phyloP scores from a whole-genome alignment of 2,113 vertebrate genomes.

The Chelonoidis abingdonii region DNA sequence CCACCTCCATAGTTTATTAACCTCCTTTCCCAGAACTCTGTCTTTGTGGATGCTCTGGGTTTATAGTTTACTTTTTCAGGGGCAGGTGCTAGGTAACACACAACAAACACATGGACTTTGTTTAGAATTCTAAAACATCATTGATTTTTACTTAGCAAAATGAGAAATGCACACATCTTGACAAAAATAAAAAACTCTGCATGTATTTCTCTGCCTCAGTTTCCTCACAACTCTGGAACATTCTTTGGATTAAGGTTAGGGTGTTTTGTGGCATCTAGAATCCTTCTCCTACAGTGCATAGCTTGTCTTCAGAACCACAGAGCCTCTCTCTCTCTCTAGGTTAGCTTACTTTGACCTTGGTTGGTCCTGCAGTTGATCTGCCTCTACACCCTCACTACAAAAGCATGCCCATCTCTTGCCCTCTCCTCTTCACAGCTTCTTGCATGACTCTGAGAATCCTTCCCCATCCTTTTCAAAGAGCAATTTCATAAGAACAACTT shows the following conservation, averaged over 20 bases:
- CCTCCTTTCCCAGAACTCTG: too few relatives aligned
- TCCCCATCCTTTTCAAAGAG: neutral
- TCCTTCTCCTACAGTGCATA: neutral
- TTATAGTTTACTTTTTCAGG: too few relatives aligned
- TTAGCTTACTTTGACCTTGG: neutral
- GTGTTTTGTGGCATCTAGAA: neutral
- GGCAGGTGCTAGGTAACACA: too few relatives aligned
- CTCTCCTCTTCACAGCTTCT: neutral
- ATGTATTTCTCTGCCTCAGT: too few relatives aligned
- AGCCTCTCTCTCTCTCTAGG: neutral
- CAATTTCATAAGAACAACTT: neutral
- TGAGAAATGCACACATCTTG: too few relatives aligned
- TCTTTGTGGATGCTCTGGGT: too few relatives aligned
- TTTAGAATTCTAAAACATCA: too few relatives aligned
- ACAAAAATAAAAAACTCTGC: too few relatives aligned
- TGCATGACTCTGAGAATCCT: neutral
- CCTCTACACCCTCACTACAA: neutral
- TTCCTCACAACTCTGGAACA: too few relatives aligned
- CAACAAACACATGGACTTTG: too few relatives aligned
- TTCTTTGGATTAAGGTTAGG: neutral
- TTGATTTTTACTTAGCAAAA: too few relatives aligned
- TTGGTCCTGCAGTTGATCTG: neutral
- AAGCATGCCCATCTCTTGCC: neutral
- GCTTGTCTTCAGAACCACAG: neutral
- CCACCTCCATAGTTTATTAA: too few relatives aligned